A percentile compares a stretch with the other conserved stretches of the same genome.
These are phyloP conservation scores for Chesias legatella DNA, from an alignment of 2,888 invertebrate genomes.

Conservation along the genomic window DNA sequence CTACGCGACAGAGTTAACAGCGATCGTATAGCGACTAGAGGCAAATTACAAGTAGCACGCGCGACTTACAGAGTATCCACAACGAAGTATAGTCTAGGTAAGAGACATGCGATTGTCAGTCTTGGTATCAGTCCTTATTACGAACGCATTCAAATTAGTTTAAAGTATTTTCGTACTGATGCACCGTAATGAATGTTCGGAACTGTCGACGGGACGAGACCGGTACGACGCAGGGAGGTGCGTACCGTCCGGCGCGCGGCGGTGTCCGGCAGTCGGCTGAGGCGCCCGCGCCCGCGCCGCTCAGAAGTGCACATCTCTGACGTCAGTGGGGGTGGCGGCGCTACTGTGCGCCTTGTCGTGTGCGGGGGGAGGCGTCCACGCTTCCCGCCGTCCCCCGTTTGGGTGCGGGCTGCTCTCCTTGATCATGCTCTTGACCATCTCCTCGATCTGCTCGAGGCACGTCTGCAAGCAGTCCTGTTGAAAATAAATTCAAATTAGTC, in stretches of 20 bases:
- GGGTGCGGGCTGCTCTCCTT: conserved; percentile 58
- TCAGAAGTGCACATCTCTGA: conserved; percentile 90
- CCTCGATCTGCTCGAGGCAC: conserved; percentile 89
- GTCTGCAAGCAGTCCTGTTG: conserved; percentile 89
- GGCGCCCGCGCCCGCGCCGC: conserved; percentile 9
- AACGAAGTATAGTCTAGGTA: conserved; percentile 62
- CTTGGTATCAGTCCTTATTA: conserved; percentile 76
- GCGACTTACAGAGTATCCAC: conserved; percentile 52
- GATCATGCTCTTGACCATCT: conserved; percentile 84
- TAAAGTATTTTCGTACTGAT: conserved; percentile 76
- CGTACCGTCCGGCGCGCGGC: too few relatives aligned
- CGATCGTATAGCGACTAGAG: conserved; percentile 51
- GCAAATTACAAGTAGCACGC: conserved; percentile 61
- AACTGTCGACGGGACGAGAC: conserved; percentile 23
- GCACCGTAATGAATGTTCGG: conserved; percentile 62
- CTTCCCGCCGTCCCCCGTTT: conserved; percentile 70
- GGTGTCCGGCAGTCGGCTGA: too few relatives aligned
- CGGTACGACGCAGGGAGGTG: conserved; percentile 12
- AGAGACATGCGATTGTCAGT: conserved; percentile 74
- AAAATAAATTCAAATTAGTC: too few relatives aligned
- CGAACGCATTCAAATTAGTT: conserved; percentile 70
- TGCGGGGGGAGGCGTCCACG: conserved; percentile 71
- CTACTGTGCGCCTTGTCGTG: conserved; percentile 84
- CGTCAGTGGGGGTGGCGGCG: conserved; percentile 91
- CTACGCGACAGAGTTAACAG: conserved; percentile 44